Evolutionary conservation across 64 coral and sea anemone species (phyloP), one percentile per base, ranked within the genome.

Genomic region (Anthopleura sola): DNA sequence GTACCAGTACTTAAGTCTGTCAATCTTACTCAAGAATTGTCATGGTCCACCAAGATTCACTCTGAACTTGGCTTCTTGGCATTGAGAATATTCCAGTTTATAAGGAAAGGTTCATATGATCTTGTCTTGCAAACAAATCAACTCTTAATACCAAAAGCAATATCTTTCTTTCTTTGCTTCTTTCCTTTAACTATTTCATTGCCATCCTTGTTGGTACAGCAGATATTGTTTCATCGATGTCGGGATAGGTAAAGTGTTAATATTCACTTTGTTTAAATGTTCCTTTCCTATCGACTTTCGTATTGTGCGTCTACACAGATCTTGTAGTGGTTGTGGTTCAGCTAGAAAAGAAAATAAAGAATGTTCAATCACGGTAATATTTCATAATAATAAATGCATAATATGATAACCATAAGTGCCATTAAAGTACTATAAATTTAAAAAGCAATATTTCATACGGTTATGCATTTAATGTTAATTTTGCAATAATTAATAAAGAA

Each of bases 251-350:
- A 96, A 78, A 49, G 87, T 96, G 15, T 96, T 89, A 57, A 96
- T 88, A n/a, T 92, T 96, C 29, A 64, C 47, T 55, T 96, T 96
- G 1, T 90, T 92, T 71, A 96, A 78, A 28, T 96, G 84, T 51
- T 96, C 94, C 78, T 96, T 96, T 60, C 94, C 94, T 62, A 96
- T 69, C 1, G 94, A 96, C 89, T 96, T 96, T 36, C 94, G 78
- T 57, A 96, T 92, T 48, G 88, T 89, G 20, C 94, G 94, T 16
- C 94, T 81, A 44, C 94, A 96, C 5, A 96, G 68, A 78, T 96
- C 94, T 58, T 81, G 85, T 36, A 96, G 74, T 20, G 94, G 94
- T 56, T 96, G 94, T 16, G 94, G 94, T 84, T 96, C 94, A 96
- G 94, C 94, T 96, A 62, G 17, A 55, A 83, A 38, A 28, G 0